Conservation (phyloP, 2,888 invertebrate species). For the Eugnorisma glareosa region DNA sequence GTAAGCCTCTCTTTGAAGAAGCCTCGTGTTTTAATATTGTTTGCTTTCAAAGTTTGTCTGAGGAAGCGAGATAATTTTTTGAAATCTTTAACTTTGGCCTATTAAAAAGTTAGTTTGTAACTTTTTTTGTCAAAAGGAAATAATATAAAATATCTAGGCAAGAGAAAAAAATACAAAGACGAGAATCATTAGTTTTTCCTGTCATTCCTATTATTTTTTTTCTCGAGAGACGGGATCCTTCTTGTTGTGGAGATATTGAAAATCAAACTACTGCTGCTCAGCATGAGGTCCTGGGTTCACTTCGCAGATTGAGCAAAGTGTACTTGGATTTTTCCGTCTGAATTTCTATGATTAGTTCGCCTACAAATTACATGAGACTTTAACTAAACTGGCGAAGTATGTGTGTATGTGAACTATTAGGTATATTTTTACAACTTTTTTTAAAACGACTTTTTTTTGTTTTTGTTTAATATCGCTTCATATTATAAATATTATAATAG, state of each 20-base stretch:
- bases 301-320: too few species aligned
- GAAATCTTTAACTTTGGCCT: not conserved
- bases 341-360: too few species aligned
- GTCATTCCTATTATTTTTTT: not conserved
- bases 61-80: not conserved
- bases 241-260: not conserved
- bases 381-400: not conserved
- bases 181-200: not conserved
- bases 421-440: too few species aligned
- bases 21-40: constrained; percentile 31
- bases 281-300: too few species aligned
- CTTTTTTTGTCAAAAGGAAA: not conserved
- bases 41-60: constrained; percentile 20
- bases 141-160: not conserved
- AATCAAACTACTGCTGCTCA: not conserved
- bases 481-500: too few species aligned
- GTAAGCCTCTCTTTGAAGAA: constrained; percentile 32
- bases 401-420: not conserved
- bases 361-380: not conserved
- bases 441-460: too few species aligned
- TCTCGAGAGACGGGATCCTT: too few species aligned
- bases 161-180: not conserved
- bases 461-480: too few species aligned
- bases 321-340: not conserved
- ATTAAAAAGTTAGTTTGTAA: not conserved